Base-by-base conservation (phyloP, 2,888 invertebrate species). In the Eristalinus aeneus region DNA sequence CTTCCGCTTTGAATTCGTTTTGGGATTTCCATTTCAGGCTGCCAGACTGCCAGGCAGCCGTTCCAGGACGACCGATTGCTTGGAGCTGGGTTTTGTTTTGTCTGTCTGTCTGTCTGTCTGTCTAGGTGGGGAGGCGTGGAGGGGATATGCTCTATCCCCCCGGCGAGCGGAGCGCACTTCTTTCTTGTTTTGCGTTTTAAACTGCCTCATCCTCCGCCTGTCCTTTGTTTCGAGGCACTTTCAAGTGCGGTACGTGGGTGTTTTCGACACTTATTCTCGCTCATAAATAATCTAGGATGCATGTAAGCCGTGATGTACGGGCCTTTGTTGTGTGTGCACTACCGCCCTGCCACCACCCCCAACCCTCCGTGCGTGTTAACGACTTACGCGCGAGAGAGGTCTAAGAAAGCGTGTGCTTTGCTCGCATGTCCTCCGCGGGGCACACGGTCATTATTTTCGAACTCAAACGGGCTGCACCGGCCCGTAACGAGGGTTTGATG, bases 261-360 rank as follows among this genome's bases (percentile, higher is more conserved):
- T 81, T 81, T 86, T 86, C 85, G 85, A 81, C 85, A 86, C 85
- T 86, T 86, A 85, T 86, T 86, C 81, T 81, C 76, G 58, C 85
- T 86, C 81, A 81, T 86, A 86, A 86, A 86, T 86, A 81, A 86
- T 81, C 76, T 39, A 73, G 69, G 77, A 73, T 77, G 73, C 77
- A 73, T 86, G 77, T 53, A 73, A n/a, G 46, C 54, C 64, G 71
- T 86, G 85, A 86, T 86, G 81, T 74, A 86, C 74, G 76, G 31
- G 64, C 23, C 73, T 58, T 46, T 86, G 71, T 73, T 63, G 39
- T 69, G n/a, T 63, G 56, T 74, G n/a, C 64, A 3, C 16, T 31
- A 6, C 53, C 12, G 10, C 9, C n/a, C n/a, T n/a, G n/a, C n/a
- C n/a, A n/a, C n/a, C n/a, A n/a, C n/a, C n/a, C n/a, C n/a, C n/a